Evolutionary conservation across 1,140 invertebrate species (phyloP).

Genomic region (Solen grandis): DNA sequence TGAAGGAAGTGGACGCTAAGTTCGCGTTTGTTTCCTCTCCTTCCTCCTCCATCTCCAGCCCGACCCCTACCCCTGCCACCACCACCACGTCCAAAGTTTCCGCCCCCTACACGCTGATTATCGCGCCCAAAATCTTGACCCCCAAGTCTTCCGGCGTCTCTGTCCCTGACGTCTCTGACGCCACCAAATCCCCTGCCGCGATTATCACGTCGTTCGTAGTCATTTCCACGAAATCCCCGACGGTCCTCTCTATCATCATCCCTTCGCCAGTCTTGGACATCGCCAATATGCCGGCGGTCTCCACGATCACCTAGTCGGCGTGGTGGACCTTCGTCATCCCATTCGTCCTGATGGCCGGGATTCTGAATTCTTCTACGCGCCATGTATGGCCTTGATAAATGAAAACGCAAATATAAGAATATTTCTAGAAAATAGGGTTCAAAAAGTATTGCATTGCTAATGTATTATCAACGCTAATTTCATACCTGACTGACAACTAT

Average conservation of each 20-base stretch:
- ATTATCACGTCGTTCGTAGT: neutral
- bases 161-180: neutral
- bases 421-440: no score
- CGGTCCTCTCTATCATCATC: neutral
- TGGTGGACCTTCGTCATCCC: constrained; percentile 16
- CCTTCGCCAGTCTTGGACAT: neutral
- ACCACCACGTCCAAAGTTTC: no score
- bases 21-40: neutral
- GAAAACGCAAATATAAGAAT: no score
- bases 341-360: no score
- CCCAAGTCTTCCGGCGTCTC: neutral
- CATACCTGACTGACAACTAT: no score
- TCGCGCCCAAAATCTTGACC: neutral
- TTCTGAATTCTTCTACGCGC: no score
- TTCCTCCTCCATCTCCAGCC: neutral
- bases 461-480: no score
- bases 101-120: neutral
- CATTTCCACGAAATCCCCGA: neutral
- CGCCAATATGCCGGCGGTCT: neutral
- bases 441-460: no score
- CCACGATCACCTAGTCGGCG: neutral
- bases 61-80: neutral
- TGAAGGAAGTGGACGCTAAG: constrained; percentile 1
- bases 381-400: no score
- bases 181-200: no score